Percentiles rank a stretch among this genome's conserved stretches.
Conservation (phyloP, 2,888 invertebrate genomes). For the Torymus aiolomorphi region DNA sequence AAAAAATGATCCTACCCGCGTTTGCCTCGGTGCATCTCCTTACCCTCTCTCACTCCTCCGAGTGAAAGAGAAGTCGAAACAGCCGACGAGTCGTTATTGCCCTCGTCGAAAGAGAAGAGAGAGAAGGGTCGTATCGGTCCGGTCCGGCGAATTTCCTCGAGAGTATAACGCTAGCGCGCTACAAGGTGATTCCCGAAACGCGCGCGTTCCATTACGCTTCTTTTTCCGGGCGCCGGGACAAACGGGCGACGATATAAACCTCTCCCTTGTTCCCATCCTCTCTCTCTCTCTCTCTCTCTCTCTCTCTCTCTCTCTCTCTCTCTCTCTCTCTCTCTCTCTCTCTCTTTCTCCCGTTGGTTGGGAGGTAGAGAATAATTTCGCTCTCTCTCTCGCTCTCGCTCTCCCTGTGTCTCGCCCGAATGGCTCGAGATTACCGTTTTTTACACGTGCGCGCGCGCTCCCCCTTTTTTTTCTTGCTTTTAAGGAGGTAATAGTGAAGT, state of each 20-base stretch:
- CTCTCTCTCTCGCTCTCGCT: too few species aligned
- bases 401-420: too few species aligned
- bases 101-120: conserved; percentile 47
- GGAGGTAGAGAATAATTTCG: too few species aligned
- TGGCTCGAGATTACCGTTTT: conserved; percentile 12
- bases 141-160: conserved; percentile 57
- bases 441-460: neutral
- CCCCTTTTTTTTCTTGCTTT: conserved; percentile 4
- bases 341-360: too few species aligned
- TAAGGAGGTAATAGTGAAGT: conserved; percentile 5
- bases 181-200: conserved; percentile 60
- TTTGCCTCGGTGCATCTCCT: neutral
- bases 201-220: conserved; percentile 61
- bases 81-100: conserved; percentile 55
- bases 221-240: conserved; percentile 12
- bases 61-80: neutral
- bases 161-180: conserved; percentile 52
- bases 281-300: neutral
- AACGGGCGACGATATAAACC: conserved; percentile 52
- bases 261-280: conserved; percentile 13
- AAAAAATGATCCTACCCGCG: conserved; percentile 15
- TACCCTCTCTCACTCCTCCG: neutral
- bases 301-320: too few species aligned
- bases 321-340: too few species aligned
- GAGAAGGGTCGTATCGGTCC: conserved; percentile 57